These are phyloP conservation scores for Chrysina gloriosa DNA, from an alignment of 2,888 invertebrate genomes.

Conservation along the genomic window DNA sequence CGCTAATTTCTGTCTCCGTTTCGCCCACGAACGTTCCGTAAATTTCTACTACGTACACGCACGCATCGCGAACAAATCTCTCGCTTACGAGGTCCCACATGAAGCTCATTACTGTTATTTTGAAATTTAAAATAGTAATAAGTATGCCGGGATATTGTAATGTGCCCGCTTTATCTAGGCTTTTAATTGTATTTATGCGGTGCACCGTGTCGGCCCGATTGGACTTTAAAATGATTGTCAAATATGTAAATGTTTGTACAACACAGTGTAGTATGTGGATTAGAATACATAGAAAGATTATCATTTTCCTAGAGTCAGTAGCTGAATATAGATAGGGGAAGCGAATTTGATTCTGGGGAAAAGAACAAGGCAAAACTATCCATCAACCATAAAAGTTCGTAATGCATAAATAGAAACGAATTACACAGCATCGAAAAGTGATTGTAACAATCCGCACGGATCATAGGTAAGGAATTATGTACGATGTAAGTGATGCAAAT, in stretches of 20 bases:
- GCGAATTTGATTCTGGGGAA: not conserved
- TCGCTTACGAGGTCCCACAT: not conserved
- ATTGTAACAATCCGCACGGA: not conserved
- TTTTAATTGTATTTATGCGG: slow-evolving; percentile 9
- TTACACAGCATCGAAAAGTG: not conserved
- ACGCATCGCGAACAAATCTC: not conserved
- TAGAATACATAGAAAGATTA: not conserved
- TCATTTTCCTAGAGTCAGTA: not conserved
- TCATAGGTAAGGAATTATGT: not conserved
- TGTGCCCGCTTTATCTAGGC: slow-evolving; percentile 5
- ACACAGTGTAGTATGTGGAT: not conserved
- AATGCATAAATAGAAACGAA: not conserved
- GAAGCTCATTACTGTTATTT: slow-evolving; percentile 14
- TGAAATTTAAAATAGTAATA: slow-evolving; percentile 18
- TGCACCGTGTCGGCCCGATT: not conserved
- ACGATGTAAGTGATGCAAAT: not conserved
- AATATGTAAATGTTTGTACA: slow-evolving; percentile 3
- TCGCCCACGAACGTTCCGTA: slow-evolving; percentile 5
- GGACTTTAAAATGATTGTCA: slow-evolving; percentile 12
- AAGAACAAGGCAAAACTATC: not conserved
- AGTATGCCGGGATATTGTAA: slow-evolving; percentile 12
- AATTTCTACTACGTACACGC: not conserved
- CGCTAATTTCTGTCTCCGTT: slow-evolving; percentile 15
- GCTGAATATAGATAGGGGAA: not conserved
- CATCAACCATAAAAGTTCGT: not conserved